Evolutionary conservation across 2,888 invertebrate species (phyloP), one percentile per base, ranked within the genome.

Genomic region (Parascotia fuliginaria): DNA sequence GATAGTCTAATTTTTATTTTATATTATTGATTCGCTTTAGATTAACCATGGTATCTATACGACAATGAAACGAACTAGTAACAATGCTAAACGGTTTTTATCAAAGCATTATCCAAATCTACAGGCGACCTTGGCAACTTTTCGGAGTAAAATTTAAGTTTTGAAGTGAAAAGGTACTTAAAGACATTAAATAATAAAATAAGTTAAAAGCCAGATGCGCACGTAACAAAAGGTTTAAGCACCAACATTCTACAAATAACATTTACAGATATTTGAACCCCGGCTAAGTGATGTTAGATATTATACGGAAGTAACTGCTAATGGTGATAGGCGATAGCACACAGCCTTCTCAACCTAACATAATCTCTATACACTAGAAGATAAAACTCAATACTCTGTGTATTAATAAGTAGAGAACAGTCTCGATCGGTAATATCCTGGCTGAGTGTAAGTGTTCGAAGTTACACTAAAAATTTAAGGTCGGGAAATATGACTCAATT

Each of bases 381-480:
- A 44, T 36, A 63, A 22, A 19, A 42, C 12, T 46, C 32, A 51
- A 46, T 36, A 46, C 49, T 27, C 42, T 33, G 22, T 44, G 2
- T 29, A 2, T 3, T 11, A 6, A 9, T 5, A 50, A 27, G 39
- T 40, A 36, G 53, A 45, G 24, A 40, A 52, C 50, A 45, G 42
- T 27, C 16, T 42, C 32, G 24, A 54, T 66, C 34, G 37, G 28
- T 55, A 51, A 63, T 58, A 59, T 40, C 41, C 42, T 48, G 45
- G 42, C 38, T 44, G 40, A 49, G 50, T 47, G 49, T 62, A 57
- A 56, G 63, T 50, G 57, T 50, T 58, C 40, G 58, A 63, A 49
- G 48, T 63, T 49, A 51, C 29, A 63, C 55, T 64, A 63, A 64
- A 63, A 58, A 52, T 62, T 58, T 55, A 64, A 66, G 63, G 46